Conservation (phyloP, 2,888 invertebrate genomes). For the Entomobrya multifasciata region DNA sequence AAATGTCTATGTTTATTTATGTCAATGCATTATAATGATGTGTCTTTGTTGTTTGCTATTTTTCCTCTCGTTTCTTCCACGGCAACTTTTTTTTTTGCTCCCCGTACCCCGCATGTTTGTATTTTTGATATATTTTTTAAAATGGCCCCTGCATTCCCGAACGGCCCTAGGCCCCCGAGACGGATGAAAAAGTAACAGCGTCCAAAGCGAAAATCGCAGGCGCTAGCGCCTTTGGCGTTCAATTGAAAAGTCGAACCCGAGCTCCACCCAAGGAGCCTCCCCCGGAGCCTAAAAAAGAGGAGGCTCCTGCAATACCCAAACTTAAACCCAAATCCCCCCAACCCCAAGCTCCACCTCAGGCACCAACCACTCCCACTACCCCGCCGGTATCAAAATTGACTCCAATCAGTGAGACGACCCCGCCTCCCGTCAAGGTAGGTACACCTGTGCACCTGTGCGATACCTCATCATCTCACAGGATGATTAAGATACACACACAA, state of each 20-base stretch:
- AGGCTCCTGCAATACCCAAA: not conserved
- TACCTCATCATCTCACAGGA: too few relatives aligned
- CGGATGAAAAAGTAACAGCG: constrained; percentile 31
- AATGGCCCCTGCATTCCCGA: not conserved
- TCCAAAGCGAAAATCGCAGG: constrained; percentile 35
- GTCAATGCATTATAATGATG: constrained; percentile 9
- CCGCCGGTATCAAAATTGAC: constrained; percentile 56
- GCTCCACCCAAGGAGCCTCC: constrained; percentile 11
- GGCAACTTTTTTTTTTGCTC: constrained; percentile 7
- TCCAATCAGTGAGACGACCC: constrained; percentile 63
- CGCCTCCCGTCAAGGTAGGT: constrained; percentile 64
- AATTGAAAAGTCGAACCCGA: constrained; percentile 18
- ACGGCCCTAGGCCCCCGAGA: too few relatives aligned
- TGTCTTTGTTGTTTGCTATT: constrained; percentile 46
- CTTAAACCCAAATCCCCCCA: not conserved
- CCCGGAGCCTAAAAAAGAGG: constrained; percentile 22
- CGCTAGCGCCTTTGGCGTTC: constrained; percentile 20
- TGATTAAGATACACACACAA: not conserved
- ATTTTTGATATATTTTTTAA: not conserved
- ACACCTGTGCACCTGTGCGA: not conserved
- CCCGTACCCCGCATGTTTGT: not conserved
- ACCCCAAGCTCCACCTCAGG: not conserved
- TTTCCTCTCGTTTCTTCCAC: constrained; percentile 4
- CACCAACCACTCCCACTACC: constrained; percentile 48
- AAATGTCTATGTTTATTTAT: not conserved